phyloP scores from a whole-genome alignment of 2,797 vertebrate species.

The Anniella stebbinsi region DNA sequence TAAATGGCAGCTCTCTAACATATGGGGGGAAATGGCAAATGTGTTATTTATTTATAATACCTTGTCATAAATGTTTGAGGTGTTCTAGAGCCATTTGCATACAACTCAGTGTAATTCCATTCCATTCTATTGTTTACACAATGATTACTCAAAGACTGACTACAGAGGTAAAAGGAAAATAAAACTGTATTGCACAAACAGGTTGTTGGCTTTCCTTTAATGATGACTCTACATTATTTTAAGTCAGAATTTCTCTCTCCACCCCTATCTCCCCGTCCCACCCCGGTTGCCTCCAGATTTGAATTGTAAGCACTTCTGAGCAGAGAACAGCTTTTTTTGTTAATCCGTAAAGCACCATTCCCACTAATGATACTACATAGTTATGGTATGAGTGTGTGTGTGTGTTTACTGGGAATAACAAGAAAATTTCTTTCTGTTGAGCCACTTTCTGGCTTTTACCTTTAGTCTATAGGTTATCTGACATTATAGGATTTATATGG shows the following conservation, averaged over 20 bases:
- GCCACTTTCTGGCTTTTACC: too few relatives aligned
- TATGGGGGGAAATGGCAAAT: constrained; percentile 79
- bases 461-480: too few relatives aligned
- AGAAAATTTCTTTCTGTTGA: not conserved
- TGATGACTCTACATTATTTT: not conserved
- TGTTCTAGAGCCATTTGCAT: constrained; percentile 84
- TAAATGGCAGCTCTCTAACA: constrained; percentile 82
- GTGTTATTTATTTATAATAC: constrained; percentile 87
- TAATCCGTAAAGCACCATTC: not conserved
- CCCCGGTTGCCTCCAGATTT: not conserved
- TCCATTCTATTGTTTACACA: constrained; percentile 86
- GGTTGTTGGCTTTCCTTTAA: constrained; percentile 43
- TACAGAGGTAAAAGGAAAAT: constrained; percentile 83
- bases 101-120: constrained; percentile 82
- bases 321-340: not conserved
- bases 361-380: not conserved
- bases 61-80: constrained; percentile 82
- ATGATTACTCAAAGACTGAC: constrained; percentile 81
- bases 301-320: not conserved
- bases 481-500: too few relatives aligned
- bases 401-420: not conserved
- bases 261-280: not conserved
- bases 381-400: not conserved
- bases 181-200: constrained; percentile 81
- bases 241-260: not conserved